phyloP scores from a whole-genome alignment of 2,113 vertebrate species.

The Sylvilagus bachmani region DNA sequence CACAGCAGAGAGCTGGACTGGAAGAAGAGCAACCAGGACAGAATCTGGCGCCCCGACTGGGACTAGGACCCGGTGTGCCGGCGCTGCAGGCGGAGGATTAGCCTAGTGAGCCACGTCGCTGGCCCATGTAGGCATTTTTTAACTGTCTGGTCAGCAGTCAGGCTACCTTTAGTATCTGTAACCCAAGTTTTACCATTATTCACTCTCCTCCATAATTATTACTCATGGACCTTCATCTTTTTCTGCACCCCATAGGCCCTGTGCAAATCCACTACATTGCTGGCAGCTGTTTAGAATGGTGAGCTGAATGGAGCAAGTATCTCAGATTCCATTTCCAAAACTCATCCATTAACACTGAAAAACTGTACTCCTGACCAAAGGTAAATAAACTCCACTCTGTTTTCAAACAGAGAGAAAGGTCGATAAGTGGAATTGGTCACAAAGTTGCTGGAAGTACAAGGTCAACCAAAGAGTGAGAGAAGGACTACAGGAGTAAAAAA shows the following conservation, averaged over 20 bases:
- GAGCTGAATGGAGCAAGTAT: not conserved
- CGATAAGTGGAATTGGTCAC: not conserved
- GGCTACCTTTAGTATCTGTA: not conserved
- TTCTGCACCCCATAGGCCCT: not conserved
- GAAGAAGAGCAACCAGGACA: too few species aligned
- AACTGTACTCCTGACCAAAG: not conserved
- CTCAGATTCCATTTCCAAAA: not conserved
- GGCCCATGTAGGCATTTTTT: not conserved
- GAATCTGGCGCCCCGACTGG: too few species aligned
- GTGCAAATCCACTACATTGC: too few species aligned
- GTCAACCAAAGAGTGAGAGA: not conserved
- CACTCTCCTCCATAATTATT: not conserved
- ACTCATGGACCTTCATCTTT: not conserved
- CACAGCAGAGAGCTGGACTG: too few species aligned
- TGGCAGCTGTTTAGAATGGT: not conserved
- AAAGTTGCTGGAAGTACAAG: not conserved
- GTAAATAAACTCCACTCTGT: not conserved
- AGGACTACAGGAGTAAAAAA: not conserved
- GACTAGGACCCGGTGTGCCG: too few species aligned
- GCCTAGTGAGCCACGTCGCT: too few species aligned
- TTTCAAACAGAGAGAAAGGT: not conserved
- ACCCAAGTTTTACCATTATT: not conserved
- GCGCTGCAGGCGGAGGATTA: too few species aligned
- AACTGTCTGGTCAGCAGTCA: not conserved
- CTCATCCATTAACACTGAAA: not conserved